A percentile compares a stretch with the other conserved stretches of the same genome.
Conservation (phyloP, 2,113 vertebrate genomes). For the Hyaena hyaena region DNA sequence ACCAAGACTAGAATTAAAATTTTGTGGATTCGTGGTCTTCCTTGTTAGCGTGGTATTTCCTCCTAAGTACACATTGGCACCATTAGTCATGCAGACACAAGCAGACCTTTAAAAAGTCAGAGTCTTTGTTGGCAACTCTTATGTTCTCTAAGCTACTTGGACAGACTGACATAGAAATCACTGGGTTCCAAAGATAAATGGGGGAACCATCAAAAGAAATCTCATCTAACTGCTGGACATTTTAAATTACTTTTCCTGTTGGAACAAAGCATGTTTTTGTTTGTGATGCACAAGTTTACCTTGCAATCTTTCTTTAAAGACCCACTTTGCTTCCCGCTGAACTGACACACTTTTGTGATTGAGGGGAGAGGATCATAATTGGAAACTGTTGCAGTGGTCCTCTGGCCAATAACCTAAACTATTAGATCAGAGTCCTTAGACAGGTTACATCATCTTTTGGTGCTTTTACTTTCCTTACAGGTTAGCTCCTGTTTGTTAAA, state of each 20-base stretch:
- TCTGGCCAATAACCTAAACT: neutral
- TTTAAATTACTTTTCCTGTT: slow-evolving; percentile 66
- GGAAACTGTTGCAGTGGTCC: neutral
- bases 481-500: slow-evolving; percentile 36
- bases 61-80: slow-evolving; percentile 65
- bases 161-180: slow-evolving; percentile 51
- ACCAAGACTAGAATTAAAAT: slow-evolving; percentile 78
- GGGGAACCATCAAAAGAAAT: slow-evolving; percentile 64
- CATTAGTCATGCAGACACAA: slow-evolving; percentile 71
- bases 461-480: neutral
- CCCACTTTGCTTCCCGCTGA: slow-evolving; percentile 26
- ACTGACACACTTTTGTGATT: slow-evolving; percentile 38
- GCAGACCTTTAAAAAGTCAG: slow-evolving; percentile 62
- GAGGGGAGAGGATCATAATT: neutral
- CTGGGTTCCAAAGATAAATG: slow-evolving; percentile 50
- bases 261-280: neutral
- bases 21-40: slow-evolving; percentile 73
- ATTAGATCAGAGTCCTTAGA: neutral
- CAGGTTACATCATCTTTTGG: neutral
- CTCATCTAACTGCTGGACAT: slow-evolving; percentile 5
- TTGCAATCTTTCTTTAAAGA: slow-evolving; percentile 43
- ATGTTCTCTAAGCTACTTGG: slow-evolving; percentile 40
- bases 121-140: slow-evolving; percentile 28
- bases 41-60: slow-evolving; percentile 77
- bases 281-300: slow-evolving; percentile 22